Percentiles rank a stretch among this genome's conserved stretches.
phyloP scores from a whole-genome alignment of 2,888 invertebrate species.

The Stenodema calcarata region DNA sequence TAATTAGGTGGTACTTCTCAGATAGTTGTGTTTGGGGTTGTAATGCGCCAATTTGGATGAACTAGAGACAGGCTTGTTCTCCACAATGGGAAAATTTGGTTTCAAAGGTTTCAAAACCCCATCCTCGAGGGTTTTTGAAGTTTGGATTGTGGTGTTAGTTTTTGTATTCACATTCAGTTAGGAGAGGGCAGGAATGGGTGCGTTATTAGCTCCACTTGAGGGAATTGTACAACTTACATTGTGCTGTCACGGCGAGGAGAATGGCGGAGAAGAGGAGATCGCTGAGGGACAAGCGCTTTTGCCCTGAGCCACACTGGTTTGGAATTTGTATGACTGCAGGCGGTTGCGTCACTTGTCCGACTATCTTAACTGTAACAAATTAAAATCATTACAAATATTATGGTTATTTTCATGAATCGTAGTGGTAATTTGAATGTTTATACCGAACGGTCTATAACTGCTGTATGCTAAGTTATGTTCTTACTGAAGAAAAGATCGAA shows the following conservation, averaged over 20 bases:
- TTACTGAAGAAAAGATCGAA: too few relatives aligned
- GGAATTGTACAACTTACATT: conserved; percentile 48
- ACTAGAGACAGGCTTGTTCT: neutral
- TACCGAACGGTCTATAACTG: too few relatives aligned
- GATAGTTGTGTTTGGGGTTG: neutral
- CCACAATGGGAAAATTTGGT: neutral
- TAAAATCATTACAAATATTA: too few relatives aligned
- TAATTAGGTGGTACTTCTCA: neutral
- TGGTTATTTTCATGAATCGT: too few relatives aligned
- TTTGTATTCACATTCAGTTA: neutral
- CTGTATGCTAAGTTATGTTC: too few relatives aligned
- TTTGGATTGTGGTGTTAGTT: conserved; percentile 3
- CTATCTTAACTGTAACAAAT: conserved; percentile 48
- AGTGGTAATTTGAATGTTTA: too few relatives aligned
- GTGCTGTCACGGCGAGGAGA: conserved; percentile 42
- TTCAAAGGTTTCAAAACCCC: neutral
- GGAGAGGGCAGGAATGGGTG: neutral
- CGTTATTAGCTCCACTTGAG: conserved; percentile 43
- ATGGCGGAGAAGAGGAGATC: conserved; percentile 43
- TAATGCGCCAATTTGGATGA: neutral
- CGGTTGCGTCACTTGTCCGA: conserved; percentile 46
- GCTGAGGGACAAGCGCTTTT: conserved; percentile 40
- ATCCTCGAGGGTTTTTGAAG: neutral
- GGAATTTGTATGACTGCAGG: neutral
- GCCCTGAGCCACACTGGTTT: conserved; percentile 44